Evolutionary conservation across 1,140 invertebrate species (phyloP), one percentile per base, ranked within the genome.

Genomic region (Sitophilus oryzae): DNA sequence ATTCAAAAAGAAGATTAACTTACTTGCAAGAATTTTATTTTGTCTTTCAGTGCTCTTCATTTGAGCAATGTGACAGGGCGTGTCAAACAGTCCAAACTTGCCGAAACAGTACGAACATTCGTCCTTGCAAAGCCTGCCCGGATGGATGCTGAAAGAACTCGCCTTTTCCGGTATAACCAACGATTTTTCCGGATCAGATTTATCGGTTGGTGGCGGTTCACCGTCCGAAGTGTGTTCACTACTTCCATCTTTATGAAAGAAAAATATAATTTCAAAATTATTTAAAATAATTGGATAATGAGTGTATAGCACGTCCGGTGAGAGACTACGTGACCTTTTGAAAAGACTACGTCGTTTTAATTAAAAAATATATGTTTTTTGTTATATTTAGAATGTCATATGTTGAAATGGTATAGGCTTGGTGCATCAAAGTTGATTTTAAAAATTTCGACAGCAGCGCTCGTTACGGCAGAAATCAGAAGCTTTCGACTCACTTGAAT

Each of bases 131-230:
- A 87, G 66, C 9, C 87, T 70, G 1, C 80, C 86, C 0, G 87
- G 87, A 74, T 90, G 88, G 60, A 91, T 89, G 52, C 85, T 86
- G 68, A 89, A 91, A 0, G 86, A 89, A 1, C 86, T 88, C 11
- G 86, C 86, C 72, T 90, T 90, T 70, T 91, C 88, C 11, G 88
- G 88, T 59, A 91, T 89, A 9, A 90, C 83, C 52, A 90, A 78
- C 47, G 78, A 76, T 65, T 82, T 82, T 8, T 52, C 74, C 21
- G 76, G 73, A 3, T 58, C 76, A 49, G 76, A 75, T 44, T 85
- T 83, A 8, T 74, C 73, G 6, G 78, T 76, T 1, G 38, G 65
- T 0, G 72, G 67, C 0, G 66, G 66, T 59, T 71, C 78, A 14
- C 71, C 66, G 46, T 72, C 71, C 0, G 68, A 69, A 2, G 69